A percentile compares a stretch with the other conserved stretches of the same genome.
phyloP scores from a whole-genome alignment of 2,797 vertebrate genomes.

The Peromyscus melanophrys region DNA sequence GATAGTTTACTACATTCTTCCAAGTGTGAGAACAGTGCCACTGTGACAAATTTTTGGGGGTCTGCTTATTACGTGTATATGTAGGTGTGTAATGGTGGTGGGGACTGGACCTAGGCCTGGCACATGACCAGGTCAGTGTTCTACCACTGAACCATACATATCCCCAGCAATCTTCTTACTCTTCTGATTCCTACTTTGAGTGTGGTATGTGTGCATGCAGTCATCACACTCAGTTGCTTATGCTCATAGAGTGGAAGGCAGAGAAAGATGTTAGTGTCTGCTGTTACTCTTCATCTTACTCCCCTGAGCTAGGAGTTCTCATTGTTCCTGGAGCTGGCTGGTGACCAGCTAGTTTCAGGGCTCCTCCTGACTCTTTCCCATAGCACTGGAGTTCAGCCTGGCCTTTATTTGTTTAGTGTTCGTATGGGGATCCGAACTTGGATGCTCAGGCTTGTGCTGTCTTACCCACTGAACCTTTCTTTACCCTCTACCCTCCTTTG shows the following conservation, averaged over 20 bases:
- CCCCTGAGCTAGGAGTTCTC: neutral
- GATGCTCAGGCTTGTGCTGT: neutral
- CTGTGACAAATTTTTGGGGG: neutral
- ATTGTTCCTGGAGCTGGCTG: neutral
- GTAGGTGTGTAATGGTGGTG: neutral
- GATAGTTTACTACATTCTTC: neutral
- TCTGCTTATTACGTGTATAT: neutral
- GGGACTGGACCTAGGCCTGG: neutral
- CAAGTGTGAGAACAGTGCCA: neutral
- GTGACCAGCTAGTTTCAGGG: neutral
- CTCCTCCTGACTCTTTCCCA: neutral
- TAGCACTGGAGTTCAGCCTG: neutral
- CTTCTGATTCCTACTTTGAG: neutral
- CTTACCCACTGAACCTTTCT: neutral
- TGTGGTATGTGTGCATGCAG: neutral
- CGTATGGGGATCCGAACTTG: neutral
- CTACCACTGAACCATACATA: neutral
- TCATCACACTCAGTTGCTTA: no score
- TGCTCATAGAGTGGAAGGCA: neutral
- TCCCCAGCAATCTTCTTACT: neutral
- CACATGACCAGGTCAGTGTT: neutral
- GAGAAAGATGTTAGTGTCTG: neutral
- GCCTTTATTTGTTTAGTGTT: neutral
- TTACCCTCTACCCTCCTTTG: neutral
- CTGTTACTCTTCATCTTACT: neutral